Evolutionary conservation across 1,140 invertebrate species (phyloP).

Genomic region (Globodera ellingtonae): DNA sequence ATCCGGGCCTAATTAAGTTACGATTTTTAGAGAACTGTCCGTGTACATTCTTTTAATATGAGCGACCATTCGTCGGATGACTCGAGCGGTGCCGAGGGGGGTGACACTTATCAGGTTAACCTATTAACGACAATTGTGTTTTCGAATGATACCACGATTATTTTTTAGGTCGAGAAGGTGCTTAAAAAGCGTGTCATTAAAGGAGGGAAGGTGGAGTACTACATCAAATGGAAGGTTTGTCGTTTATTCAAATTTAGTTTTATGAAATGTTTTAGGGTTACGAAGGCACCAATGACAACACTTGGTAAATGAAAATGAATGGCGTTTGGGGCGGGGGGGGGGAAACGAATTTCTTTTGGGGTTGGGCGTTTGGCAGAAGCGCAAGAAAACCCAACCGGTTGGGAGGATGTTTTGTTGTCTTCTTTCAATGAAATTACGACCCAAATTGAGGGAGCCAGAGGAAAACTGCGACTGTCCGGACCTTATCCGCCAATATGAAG

Average conservation of each 20-base stretch:
- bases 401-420: no score
- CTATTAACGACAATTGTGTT: not conserved
- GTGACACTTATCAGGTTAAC: slow-evolving; percentile 15
- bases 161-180: slow-evolving; percentile 13
- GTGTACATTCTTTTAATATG: not conserved
- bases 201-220: slow-evolving; percentile 13
- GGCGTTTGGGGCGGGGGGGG: not conserved
- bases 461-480: slow-evolving; percentile 24
- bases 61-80: slow-evolving; percentile 1
- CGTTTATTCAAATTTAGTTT: no score
- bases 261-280: not conserved
- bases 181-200: slow-evolving; percentile 4
- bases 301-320: not conserved
- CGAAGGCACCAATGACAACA: not conserved
- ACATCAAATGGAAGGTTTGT: slow-evolving; percentile 24
- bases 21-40: no score
- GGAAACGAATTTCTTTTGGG: not conserved
- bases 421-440: no score
- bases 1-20: no score
- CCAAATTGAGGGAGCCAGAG: slow-evolving; percentile 19
- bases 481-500: slow-evolving; percentile 10
- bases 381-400: no score
- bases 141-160: no score
- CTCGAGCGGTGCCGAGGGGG: slow-evolving; percentile 8
- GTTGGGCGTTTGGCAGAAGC: not conserved